phyloP scores from a whole-genome alignment of 2,888 invertebrate genomes.

The Callosobruchus maculatus region DNA sequence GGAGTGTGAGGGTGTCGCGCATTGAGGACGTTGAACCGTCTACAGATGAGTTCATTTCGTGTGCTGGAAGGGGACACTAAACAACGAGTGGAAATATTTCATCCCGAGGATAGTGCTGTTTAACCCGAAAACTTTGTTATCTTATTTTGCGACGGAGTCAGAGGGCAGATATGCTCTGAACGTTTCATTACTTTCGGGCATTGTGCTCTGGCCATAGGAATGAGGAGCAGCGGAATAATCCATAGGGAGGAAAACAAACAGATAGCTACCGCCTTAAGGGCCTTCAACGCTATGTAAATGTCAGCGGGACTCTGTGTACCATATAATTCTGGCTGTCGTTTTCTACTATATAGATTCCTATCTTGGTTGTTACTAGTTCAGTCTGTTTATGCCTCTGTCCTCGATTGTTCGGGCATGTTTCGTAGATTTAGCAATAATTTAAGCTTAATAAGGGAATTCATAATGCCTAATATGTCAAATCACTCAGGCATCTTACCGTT shows the following conservation, averaged over 20 bases:
- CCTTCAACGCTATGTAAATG: no score
- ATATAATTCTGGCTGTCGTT: no score
- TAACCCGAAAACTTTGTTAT: not conserved
- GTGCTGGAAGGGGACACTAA: not conserved
- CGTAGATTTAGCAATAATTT: no score
- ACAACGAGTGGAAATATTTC: not conserved
- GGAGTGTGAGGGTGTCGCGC: not conserved
- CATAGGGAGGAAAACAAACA: not conserved
- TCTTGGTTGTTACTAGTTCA: no score
- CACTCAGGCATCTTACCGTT: no score
- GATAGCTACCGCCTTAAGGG: no score
- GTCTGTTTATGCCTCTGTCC: no score
- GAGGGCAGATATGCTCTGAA: not conserved
- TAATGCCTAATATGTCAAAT: no score
- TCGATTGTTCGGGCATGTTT: no score
- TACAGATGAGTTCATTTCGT: not conserved
- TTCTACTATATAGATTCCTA: no score
- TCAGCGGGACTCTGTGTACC: no score
- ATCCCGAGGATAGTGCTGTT: not conserved
- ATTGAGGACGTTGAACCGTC: not conserved
- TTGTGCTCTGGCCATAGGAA: not conserved
- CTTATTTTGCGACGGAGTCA: not conserved
- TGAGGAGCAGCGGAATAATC: not conserved
- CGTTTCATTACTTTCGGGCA: not conserved
- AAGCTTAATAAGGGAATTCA: no score